Evolutionary conservation across 2,797 vertebrate species (phyloP), one percentile per base, ranked within the genome.

Genomic region (Acestrorhynchus altus): DNA sequence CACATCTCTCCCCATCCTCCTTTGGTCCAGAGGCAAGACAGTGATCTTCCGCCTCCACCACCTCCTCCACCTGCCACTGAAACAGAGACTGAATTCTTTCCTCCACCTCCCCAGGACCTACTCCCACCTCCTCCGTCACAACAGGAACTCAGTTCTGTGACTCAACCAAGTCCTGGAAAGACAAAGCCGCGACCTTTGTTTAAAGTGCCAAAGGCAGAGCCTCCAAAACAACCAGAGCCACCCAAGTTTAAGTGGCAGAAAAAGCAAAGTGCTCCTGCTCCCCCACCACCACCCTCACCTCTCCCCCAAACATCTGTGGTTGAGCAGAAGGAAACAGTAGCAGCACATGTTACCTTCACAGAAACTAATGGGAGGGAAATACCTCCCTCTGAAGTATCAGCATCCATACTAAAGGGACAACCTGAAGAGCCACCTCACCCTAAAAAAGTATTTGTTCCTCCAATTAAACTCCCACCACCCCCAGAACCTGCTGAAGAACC

Each of bases 391-490:
- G 79, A 49, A 63, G 84, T 84, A 63, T 84, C 85, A 0, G 57
- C 68, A 22, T 79, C 72, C 57, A 92, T 70, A 22, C 80, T 72
- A 57, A 92, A 88, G 64, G 72, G 82, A 35, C 24, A 76, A 26
- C 85, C 87, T 52, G 91, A 90, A 72, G 91, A 93, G 81, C 86
- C 82, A 52, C 86, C 89, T 1, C 84, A 81, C 66, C 87, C 83
- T 49, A 91, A 88, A 89, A 94, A 89, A 84, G 73, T 63, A 0
- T 88, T 92, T 60, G 65, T 88, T 51, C 91, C 94, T 60, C 91
- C 93, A 0, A 39, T 93, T 56, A 96, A 94, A 87, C 91, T 95
- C 54, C 95, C 94, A 74, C 90, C 93, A 66, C 76, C 93, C 70
- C 83, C 87, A 2, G 92, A 94, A 18, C 74, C 90, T 18, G 56